These are phyloP conservation scores for Ammodramus savannarum DNA, from an alignment of 2,113 vertebrate species.

Conservation along the genomic window DNA sequence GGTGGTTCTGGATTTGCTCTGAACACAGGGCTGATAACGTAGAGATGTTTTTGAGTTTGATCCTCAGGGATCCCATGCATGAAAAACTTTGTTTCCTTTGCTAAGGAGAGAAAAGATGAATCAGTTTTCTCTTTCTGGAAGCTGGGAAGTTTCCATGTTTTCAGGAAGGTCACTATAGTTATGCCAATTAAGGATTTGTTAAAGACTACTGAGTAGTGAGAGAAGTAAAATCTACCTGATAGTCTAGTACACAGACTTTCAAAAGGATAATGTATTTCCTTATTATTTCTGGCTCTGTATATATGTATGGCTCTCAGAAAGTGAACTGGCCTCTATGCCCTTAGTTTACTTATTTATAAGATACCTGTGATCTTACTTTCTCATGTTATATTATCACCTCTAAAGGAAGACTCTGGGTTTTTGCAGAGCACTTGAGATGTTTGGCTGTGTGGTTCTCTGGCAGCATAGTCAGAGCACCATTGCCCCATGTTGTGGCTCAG, in stretches of 20 bases:
- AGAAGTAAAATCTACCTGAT: background rate
- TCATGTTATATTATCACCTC: background rate
- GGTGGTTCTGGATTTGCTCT: background rate
- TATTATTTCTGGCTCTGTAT: background rate
- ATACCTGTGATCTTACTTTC: background rate
- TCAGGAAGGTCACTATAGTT: background rate
- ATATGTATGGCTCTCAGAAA: background rate
- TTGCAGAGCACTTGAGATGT: background rate
- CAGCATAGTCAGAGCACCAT: background rate
- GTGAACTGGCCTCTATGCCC: background rate
- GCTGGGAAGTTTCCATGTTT: background rate
- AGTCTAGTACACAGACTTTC: background rate
- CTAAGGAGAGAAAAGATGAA: background rate
- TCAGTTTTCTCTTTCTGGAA: background rate
- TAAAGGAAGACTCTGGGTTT: background rate
- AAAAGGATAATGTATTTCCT: background rate
- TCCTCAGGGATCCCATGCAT: background rate
- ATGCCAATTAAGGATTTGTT: background rate
- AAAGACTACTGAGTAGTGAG: background rate
- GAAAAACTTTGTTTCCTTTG: background rate
- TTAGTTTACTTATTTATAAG: background rate
- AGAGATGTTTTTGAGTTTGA: background rate
- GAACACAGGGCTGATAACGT: background rate
- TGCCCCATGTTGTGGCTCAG: background rate
- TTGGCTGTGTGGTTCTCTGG: background rate